phyloP scores from a whole-genome alignment of 2,113 vertebrate species.

The Corydoras sp. region DNA sequence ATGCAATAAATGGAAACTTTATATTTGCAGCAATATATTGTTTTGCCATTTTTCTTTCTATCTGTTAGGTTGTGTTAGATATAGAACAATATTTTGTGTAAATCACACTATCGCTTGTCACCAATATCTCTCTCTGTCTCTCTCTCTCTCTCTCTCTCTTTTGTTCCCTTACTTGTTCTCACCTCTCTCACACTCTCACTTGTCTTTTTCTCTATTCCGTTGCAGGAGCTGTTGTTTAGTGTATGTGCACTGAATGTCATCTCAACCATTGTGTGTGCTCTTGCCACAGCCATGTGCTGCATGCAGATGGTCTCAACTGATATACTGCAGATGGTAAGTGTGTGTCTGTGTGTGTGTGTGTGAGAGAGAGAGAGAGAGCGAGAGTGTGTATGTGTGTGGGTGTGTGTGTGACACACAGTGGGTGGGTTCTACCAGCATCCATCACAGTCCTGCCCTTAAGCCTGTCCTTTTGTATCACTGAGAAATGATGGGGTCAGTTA shows the following conservation, averaged over 20 bases:
- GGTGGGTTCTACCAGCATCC: not conserved
- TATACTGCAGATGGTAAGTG: constrained; percentile 94
- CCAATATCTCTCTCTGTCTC: not conserved
- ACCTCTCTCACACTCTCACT: constrained; percentile 16
- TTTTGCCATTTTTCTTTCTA: not conserved
- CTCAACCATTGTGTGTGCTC: constrained; percentile 94
- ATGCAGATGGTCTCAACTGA: constrained; percentile 99
- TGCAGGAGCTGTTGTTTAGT: constrained; percentile 92
- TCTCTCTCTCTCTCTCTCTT: constrained; percentile 6
- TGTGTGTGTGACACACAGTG: constrained; percentile 46
- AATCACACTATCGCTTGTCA: not conserved
- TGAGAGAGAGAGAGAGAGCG: constrained; percentile 78
- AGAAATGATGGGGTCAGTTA: constrained; percentile 20
- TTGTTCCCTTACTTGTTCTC: constrained; percentile 11
- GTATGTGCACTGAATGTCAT: constrained; percentile 96
- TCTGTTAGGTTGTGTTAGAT: not conserved
- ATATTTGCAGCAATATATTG: not conserved
- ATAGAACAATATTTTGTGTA: no score
- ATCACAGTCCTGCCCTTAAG: constrained; percentile 11
- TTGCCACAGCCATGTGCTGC: constrained; percentile 97
- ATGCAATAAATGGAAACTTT: not conserved
- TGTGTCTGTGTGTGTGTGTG: constrained; percentile 4
- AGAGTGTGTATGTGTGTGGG: constrained; percentile 55
- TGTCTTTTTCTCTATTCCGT: constrained; percentile 36
- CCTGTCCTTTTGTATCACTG: constrained; percentile 25